phyloP scores from a whole-genome alignment of 2,888 invertebrate species.

The Seira sanloemensis region DNA sequence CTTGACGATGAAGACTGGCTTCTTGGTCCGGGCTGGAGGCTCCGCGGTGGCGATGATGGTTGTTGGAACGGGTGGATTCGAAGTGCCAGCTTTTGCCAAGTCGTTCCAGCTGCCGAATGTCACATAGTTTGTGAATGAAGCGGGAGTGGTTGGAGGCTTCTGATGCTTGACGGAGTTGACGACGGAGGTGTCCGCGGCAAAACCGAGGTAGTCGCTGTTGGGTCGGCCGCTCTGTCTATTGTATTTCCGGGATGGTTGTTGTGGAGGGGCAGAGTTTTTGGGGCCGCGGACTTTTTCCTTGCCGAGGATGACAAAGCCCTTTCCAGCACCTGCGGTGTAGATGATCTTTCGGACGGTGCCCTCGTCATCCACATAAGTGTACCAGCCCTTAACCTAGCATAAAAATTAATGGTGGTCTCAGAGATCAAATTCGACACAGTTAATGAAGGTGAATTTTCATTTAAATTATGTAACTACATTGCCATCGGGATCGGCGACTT shows the following conservation, averaged over 20 bases:
- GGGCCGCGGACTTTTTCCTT: slow-evolving; percentile 51
- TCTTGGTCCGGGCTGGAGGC: slow-evolving; percentile 57
- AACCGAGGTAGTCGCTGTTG: slow-evolving; percentile 28
- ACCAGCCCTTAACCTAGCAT: slow-evolving; percentile 55
- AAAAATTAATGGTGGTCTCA: no score
- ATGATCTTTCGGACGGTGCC: slow-evolving; percentile 58
- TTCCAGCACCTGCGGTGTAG: slow-evolving; percentile 70
- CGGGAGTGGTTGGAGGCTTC: slow-evolving; percentile 28
- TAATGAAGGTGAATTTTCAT: background rate
- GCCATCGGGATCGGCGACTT: slow-evolving; percentile 66
- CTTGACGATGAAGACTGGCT: slow-evolving; percentile 68
- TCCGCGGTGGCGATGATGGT: slow-evolving; percentile 26
- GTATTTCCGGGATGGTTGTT: background rate
- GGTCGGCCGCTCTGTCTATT: background rate
- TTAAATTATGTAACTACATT: slow-evolving; percentile 63
- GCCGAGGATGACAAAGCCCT: slow-evolving; percentile 68
- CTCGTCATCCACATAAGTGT: slow-evolving; percentile 67
- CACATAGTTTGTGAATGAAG: slow-evolving; percentile 36
- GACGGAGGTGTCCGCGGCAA: slow-evolving; percentile 38
- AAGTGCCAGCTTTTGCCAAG: slow-evolving; percentile 49
- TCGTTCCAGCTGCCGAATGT: slow-evolving; percentile 39
- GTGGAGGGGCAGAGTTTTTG: slow-evolving; percentile 21
- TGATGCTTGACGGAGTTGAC: slow-evolving; percentile 41
- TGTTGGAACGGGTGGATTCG: slow-evolving; percentile 47
- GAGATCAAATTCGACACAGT: background rate